A percentile compares a stretch with the other conserved stretches of the same genome.
These are phyloP conservation scores for Emydocephalus ijimae DNA, from an alignment of 2,113 vertebrate species.

Conservation along the genomic window DNA sequence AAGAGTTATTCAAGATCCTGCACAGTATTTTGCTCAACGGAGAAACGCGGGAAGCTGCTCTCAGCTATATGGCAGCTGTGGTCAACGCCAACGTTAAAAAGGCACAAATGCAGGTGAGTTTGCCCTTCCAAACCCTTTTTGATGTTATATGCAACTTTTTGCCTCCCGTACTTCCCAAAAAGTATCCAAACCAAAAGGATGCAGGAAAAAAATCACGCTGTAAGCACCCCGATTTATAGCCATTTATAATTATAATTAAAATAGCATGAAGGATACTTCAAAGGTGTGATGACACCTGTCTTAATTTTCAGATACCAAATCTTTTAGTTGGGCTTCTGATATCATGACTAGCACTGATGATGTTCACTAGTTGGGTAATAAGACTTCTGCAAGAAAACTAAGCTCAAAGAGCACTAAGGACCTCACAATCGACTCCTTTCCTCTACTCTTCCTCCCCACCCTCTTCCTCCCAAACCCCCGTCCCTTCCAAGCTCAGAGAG, in stretches of 20 bases:
- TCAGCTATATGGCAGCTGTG: slow-evolving; percentile 92
- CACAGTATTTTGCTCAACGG: slow-evolving; percentile 93
- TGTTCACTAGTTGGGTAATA: not conserved
- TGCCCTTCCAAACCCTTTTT: not conserved
- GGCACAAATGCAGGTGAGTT: slow-evolving; percentile 93
- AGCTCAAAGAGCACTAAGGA: too few relatives aligned
- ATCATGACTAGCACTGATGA: not conserved
- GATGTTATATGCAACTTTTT: not conserved
- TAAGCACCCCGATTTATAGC: not conserved
- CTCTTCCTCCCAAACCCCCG: too few relatives aligned
- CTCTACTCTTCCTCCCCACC: too few relatives aligned
- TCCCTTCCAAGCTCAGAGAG: too few relatives aligned
- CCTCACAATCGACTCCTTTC: too few relatives aligned
- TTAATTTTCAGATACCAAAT: not conserved
- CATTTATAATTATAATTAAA: not conserved
- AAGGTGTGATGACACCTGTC: not conserved
- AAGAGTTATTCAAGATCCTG: slow-evolving; percentile 94
- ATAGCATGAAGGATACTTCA: not conserved
- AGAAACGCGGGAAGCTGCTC: slow-evolving; percentile 91
- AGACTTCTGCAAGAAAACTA: not conserved
- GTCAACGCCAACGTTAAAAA: slow-evolving; percentile 98
- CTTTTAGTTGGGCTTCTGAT: not conserved
- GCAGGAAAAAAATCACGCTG: not conserved
- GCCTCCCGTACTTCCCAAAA: not conserved
- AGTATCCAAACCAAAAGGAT: not conserved